phyloP scores from a whole-genome alignment of 2,113 vertebrate species.

The Takifugu flavidus region DNA sequence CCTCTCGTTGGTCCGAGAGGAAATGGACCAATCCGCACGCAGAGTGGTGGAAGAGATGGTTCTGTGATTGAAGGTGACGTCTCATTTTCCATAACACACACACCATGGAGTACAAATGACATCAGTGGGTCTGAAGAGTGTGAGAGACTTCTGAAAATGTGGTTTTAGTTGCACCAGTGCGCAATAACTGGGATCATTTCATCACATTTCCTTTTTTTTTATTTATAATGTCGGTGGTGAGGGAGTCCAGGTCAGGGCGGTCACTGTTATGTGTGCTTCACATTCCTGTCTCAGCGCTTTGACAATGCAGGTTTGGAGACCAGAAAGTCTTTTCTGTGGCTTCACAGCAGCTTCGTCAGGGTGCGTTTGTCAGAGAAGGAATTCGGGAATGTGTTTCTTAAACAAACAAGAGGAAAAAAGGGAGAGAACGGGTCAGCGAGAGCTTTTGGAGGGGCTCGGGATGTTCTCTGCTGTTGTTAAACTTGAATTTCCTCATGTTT shows the following conservation, averaged over 20 bases:
- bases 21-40: constrained; percentile 84
- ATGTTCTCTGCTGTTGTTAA: constrained; percentile 27
- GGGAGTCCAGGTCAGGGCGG: constrained; percentile 14
- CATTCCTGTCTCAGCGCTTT: constrained; percentile 60
- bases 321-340: constrained; percentile 56
- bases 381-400: constrained; percentile 71
- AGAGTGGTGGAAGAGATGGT: constrained; percentile 92
- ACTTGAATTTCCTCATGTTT: constrained; percentile 48
- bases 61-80: constrained; percentile 77
- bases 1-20: constrained; percentile 77
- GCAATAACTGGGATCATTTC: no score
- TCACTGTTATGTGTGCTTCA: constrained; percentile 54
- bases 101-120: background rate
- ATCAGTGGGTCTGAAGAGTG: background rate
- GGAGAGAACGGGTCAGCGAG: constrained; percentile 44
- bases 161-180: background rate
- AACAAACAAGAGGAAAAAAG: constrained; percentile 57
- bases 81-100: constrained; percentile 3
- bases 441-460: constrained; percentile 42
- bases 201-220: background rate
- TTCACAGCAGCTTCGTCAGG: constrained; percentile 61
- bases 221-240: constrained; percentile 40
- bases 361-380: constrained; percentile 69
- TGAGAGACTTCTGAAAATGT: background rate
- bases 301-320: constrained; percentile 19